phyloP scores from a whole-genome alignment of 2,113 vertebrate species.

The Stegostoma tigrinum region DNA sequence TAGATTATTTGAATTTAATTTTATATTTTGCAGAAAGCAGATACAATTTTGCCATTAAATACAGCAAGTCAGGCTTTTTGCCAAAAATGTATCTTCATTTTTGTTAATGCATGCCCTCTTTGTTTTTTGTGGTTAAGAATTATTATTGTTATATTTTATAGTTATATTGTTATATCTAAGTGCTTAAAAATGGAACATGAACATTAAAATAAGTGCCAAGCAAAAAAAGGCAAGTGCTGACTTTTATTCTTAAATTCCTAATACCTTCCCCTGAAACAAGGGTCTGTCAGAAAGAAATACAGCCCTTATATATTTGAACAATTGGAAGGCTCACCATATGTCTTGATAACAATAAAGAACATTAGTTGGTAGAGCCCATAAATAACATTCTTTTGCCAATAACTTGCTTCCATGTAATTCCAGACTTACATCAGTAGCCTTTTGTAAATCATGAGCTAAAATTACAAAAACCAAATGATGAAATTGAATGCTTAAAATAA shows the following conservation, averaged over 20 bases:
- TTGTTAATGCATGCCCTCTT: not conserved
- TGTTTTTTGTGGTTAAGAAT: not conserved
- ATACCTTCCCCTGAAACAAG: not conserved
- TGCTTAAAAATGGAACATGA: not conserved
- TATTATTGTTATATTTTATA: no score
- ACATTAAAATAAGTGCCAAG: not conserved
- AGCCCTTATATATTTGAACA: not conserved
- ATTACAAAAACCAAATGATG: not conserved
- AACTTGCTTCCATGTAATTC: not conserved
- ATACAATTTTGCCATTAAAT: not conserved
- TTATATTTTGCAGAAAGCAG: conserved; percentile 28
- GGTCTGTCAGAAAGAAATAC: not conserved
- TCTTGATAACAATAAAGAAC: not conserved
- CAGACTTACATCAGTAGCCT: not conserved
- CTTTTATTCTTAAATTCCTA: not conserved
- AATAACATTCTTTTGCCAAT: not conserved
- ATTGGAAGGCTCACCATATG: not conserved
- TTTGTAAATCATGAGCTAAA: not conserved
- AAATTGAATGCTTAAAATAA: not conserved
- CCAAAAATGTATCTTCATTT: not conserved
- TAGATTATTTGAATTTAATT: conserved; percentile 3
- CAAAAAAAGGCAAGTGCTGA: not conserved
- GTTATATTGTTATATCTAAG: not conserved
- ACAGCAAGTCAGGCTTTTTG: not conserved
- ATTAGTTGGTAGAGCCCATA: not conserved